Evolutionary conservation across 2,797 vertebrate genomes (phyloP), one percentile per base, ranked within the genome.

Genomic region (Gymnopithys bicolor): DNA sequence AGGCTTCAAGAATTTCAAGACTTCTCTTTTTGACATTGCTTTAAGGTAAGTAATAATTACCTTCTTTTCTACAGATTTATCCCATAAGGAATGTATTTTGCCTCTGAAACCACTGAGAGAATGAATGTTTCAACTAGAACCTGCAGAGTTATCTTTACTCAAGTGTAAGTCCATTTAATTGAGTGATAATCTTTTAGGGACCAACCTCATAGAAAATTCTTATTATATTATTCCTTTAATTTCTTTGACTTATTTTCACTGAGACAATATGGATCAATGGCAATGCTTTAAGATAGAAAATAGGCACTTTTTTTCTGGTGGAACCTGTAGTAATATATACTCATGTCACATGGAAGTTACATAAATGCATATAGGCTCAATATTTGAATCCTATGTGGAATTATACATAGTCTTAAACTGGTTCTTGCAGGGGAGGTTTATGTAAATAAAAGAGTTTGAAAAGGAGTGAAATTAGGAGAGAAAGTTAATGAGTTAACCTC

Each of bases 1-100:
- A 64, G 55, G 71, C 51, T 67, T 68, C 35, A 53, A 35, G 59
- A 53, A 73, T 92, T 87, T 78, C 51, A 75, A 80, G 69, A 83
- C n/a, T 70, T 81, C 43, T 75, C 35, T 81, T 75, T 71, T 63
- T 90, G 39, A 66, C 19, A 19, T 32, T 67, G n/a, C 60, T 94
- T 64, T 85, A 85, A 94, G 84, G 77, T 86, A 79, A 87, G 75
- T 49, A 84, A 78, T 88, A 85, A 68, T 80, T 51, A 39, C 15
- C 13, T 85, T 7, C 46, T 74, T 92, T 83, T 85, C 64, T 77
- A 21, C 10, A 74, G 49, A 62, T 87, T 39, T 74, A 84, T 76
- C 56, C 71, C 27, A 18, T 53, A 90, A 85, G 35, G 27, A 92
- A 62, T 43, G 62, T 48, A 55, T 82, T 85, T 95, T 86, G 49